phyloP scores from a whole-genome alignment of 1,140 invertebrate species.

The Oncopeltus fasciatus region DNA sequence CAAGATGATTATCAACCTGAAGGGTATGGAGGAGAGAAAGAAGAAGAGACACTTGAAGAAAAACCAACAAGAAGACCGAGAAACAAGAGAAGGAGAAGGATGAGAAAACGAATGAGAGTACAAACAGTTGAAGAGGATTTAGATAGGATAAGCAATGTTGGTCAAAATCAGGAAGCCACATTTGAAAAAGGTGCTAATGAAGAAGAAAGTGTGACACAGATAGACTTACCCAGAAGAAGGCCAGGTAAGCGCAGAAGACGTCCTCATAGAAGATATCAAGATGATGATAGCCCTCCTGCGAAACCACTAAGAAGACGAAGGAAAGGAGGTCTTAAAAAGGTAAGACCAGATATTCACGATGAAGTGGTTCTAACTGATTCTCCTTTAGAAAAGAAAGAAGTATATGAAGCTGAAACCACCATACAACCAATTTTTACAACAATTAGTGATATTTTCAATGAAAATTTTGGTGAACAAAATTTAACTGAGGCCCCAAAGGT shows the following conservation, averaged over 20 bases:
- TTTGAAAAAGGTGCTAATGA: not conserved
- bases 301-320: conserved; percentile 19
- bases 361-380: not conserved
- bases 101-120: not conserved
- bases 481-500: too few relatives aligned
- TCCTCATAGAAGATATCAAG: conserved; percentile 16
- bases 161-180: not conserved
- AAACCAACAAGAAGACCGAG: not conserved
- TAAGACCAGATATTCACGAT: conserved; percentile 1
- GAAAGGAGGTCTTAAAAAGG: conserved; percentile 19
- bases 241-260: conserved; percentile 31
- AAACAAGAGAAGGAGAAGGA: not conserved
- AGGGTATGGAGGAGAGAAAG: not conserved
- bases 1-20: not conserved
- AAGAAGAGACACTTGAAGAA: not conserved
- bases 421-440: not conserved
- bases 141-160: not conserved
- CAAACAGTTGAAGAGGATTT: not conserved
- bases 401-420: not conserved
- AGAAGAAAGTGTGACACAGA: not conserved
- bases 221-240: conserved; percentile 26
- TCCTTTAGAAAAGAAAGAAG: not conserved
- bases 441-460: not conserved
- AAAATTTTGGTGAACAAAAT: not conserved
- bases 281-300: conserved; percentile 9